Percentiles rank a stretch among this genome's conserved stretches.
Evolutionary conservation across 1,140 invertebrate species (phyloP).

Genomic region (Diorhabda carinulata): DNA sequence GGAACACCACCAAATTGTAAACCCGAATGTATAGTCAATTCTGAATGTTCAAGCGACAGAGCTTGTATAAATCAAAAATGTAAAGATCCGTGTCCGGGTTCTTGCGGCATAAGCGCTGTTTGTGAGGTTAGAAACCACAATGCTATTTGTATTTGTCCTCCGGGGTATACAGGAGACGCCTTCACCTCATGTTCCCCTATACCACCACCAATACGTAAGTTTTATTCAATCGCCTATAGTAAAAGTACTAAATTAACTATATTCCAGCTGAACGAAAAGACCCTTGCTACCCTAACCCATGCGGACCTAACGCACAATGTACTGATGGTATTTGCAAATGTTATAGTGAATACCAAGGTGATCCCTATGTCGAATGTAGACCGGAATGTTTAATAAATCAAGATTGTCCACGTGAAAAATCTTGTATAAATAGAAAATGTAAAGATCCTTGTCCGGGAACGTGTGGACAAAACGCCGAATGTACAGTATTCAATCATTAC

Average conservation of each 20-base stretch:
- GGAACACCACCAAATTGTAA: slow-evolving; percentile 61
- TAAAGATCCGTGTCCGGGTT: slow-evolving; percentile 61
- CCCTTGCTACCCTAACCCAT: slow-evolving; percentile 61
- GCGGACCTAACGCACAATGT: slow-evolving; percentile 55
- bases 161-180: slow-evolving; percentile 59
- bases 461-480: slow-evolving; percentile 68
- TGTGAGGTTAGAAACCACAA: slow-evolving; percentile 61
- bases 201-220: slow-evolving; percentile 43
- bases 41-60: slow-evolving; percentile 59
- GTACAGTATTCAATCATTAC: slow-evolving; percentile 65
- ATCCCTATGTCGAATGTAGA: slow-evolving; percentile 62
- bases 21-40: slow-evolving; percentile 60
- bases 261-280: slow-evolving; percentile 42
- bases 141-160: slow-evolving; percentile 59
- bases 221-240: neutral
- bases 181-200: slow-evolving; percentile 55
- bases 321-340: slow-evolving; percentile 61
- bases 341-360: slow-evolving; percentile 63
- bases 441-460: slow-evolving; percentile 70
- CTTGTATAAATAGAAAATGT: slow-evolving; percentile 68
- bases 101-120: slow-evolving; percentile 59
- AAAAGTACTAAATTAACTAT: neutral
- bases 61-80: slow-evolving; percentile 63
- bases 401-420: slow-evolving; percentile 63
- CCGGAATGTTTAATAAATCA: slow-evolving; percentile 66